Conservation (phyloP, 2,888 invertebrate species). For the Eupithecia subfuscata region DNA sequence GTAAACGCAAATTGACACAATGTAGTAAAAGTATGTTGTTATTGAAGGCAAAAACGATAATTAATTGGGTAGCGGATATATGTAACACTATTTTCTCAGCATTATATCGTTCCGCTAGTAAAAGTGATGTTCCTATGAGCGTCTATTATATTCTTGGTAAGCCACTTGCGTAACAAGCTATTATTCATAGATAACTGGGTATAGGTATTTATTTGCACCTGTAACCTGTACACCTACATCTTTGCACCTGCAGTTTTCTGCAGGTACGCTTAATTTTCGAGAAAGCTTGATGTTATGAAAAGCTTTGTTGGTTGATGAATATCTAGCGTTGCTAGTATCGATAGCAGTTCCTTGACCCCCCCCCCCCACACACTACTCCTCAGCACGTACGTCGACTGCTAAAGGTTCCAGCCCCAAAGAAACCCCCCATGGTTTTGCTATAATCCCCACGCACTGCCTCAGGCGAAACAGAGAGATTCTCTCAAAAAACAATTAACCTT, state of each 20-base stretch:
- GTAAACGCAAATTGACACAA: neutral
- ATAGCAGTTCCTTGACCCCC: neutral
- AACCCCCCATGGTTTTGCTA: neutral
- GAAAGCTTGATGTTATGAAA: neutral
- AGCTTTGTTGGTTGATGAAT: neutral
- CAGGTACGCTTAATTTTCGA: neutral
- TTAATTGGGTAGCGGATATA: conserved; percentile 36
- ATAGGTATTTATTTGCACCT: neutral
- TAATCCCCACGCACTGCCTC: too few species aligned
- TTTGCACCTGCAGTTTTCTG: conserved; percentile 3
- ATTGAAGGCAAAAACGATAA: conserved; percentile 22
- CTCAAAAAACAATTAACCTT: neutral
- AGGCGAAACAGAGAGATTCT: neutral
- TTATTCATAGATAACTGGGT: neutral
- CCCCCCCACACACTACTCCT: neutral
- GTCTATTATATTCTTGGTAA: conserved; percentile 20
- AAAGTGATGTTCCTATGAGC: conserved; percentile 31
- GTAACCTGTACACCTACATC: neutral
- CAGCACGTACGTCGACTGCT: neutral
- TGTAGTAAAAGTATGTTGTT: conserved; percentile 2
- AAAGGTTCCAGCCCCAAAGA: neutral
- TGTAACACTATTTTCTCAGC: conserved; percentile 30
- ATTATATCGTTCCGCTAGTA: conserved; percentile 38
- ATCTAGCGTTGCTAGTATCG: neutral
- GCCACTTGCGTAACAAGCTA: conserved; percentile 16